Base-by-base conservation (phyloP, 1,140 invertebrate genomes). In the Probaryconus sp. region DNA sequence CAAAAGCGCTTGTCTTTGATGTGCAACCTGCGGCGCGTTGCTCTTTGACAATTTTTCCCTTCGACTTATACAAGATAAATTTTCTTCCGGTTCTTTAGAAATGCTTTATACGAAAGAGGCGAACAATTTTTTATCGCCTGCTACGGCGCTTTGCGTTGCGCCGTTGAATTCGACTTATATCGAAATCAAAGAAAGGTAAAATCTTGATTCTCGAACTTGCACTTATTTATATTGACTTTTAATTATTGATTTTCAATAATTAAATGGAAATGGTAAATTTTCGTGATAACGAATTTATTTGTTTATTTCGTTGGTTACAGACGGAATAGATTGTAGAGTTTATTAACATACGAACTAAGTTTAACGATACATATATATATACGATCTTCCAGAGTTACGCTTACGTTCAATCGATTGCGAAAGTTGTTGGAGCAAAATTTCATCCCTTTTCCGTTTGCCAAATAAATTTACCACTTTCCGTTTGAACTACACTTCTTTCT, bases 41-140 rank as follows among this genome's bases (percentile, higher is more conserved):
- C 11, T 30, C 53, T 56, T 56, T 56, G 38, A 43, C 53, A 56
- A 56, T 43, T 56, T 56, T 56, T 45, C 24, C 24, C 26, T 43
- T 33, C 53, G 37, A 45, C 24, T 56, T 13, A 14, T 33, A 30
- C 28, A 56, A 56, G 53, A 43, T 56, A 56, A 56, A 56, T 56
- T 56, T 56, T 56, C 38, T 43, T 42, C 26, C 26, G 37, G 11
- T 24, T 35, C 53, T 33, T 56, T 43, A 43, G 38, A 56, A 53
- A 56, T 45, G 20, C 40, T 14, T 21, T 20, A 33, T 45, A 45
- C 6, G 28, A 56, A 45, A 33, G 28, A 21, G 16, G 11, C 17
- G 37, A 17, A 56, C 53, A 56, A 40, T 42, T 55, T 55, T 40
- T 53, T 55, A 2, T 21, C n/a, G 24, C 51, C 20, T 14, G 21